These are phyloP conservation scores for Tinea semifulvella DNA, from an alignment of 2,888 invertebrate species.

Conservation along the genomic window DNA sequence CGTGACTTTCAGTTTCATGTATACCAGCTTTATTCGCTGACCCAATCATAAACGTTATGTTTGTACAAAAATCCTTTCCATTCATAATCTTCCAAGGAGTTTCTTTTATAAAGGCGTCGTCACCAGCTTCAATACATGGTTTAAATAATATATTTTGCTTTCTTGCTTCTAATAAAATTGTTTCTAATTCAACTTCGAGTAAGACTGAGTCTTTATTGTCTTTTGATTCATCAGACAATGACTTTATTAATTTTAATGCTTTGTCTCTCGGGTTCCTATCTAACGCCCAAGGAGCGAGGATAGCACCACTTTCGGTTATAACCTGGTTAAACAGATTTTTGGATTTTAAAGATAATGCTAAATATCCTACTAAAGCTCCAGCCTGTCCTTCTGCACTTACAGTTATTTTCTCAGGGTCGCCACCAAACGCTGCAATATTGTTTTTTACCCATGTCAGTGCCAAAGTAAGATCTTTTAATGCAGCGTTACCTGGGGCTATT, in stretches of 20 bases:
- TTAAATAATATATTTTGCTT: slow-evolving; percentile 26
- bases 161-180: slow-evolving; percentile 26
- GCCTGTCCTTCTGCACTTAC: slow-evolving; percentile 19
- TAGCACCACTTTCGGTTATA: slow-evolving; percentile 19
- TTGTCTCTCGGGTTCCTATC: slow-evolving; percentile 16
- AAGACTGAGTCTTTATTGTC: slow-evolving; percentile 19
- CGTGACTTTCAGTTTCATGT: slow-evolving; percentile 30
- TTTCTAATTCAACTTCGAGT: slow-evolving; percentile 18
- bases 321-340: slow-evolving; percentile 18
- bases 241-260: slow-evolving; percentile 35
- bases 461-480: slow-evolving; percentile 19
- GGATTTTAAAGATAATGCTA: slow-evolving; percentile 17
- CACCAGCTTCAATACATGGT: slow-evolving; percentile 35
- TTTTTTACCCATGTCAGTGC: slow-evolving; percentile 19
- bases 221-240: slow-evolving; percentile 35
- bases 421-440: slow-evolving; percentile 19
- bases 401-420: slow-evolving; percentile 18
- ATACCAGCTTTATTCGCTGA: slow-evolving; percentile 39
- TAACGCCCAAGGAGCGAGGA: slow-evolving; percentile 15
- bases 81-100: slow-evolving; percentile 37
- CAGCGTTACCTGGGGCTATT: slow-evolving; percentile 19
- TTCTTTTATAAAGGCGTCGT: slow-evolving; percentile 29
- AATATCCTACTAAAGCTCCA: slow-evolving; percentile 17
- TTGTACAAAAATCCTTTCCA: slow-evolving; percentile 20
- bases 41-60: slow-evolving; percentile 38